phyloP scores from a whole-genome alignment of 2,113 vertebrate species.

The Alosa alosa region DNA sequence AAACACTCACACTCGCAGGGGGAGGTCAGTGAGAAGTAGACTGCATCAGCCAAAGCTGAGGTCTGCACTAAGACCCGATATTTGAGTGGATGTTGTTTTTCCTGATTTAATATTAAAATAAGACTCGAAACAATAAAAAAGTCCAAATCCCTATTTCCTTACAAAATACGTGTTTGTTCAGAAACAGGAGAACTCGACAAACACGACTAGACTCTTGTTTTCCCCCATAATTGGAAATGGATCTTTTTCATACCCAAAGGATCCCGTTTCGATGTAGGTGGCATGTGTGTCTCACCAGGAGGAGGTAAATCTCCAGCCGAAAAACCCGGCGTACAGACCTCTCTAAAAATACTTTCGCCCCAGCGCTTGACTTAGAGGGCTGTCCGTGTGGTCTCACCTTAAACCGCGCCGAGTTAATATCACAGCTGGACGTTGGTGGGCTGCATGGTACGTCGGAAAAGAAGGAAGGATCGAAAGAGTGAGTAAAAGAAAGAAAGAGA shows the following conservation, averaged over 20 bases:
- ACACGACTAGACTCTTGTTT: slow-evolving; percentile 2
- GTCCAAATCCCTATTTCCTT: slow-evolving; percentile 7
- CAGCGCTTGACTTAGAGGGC: slow-evolving; percentile 60
- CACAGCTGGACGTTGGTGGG: slow-evolving; percentile 67
- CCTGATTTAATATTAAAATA: slow-evolving; percentile 18
- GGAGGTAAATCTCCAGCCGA: slow-evolving; percentile 65
- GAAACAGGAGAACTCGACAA: neutral
- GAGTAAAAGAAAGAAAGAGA: slow-evolving; percentile 33
- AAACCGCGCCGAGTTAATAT: slow-evolving; percentile 61
- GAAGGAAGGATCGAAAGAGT: neutral
- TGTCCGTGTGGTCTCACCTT: slow-evolving; percentile 75
- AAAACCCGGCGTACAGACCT: slow-evolving; percentile 55
- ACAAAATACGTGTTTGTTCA: neutral
- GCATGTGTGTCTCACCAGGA: slow-evolving; percentile 55
- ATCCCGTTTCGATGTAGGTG: slow-evolving; percentile 71
- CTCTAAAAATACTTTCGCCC: slow-evolving; percentile 68
- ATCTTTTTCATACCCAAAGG: slow-evolving; percentile 43
- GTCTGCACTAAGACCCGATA: neutral
- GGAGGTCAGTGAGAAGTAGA: neutral
- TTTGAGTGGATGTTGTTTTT: neutral
- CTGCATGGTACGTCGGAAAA: slow-evolving; percentile 35
- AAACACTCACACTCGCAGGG: neutral
- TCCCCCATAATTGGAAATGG: slow-evolving; percentile 36
- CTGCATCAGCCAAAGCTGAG: neutral
- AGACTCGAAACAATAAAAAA: neutral